Evolutionary conservation across 2,113 vertebrate species (phyloP), one percentile per base, ranked within the genome.

Genomic region (Candoia aspera): DNA sequence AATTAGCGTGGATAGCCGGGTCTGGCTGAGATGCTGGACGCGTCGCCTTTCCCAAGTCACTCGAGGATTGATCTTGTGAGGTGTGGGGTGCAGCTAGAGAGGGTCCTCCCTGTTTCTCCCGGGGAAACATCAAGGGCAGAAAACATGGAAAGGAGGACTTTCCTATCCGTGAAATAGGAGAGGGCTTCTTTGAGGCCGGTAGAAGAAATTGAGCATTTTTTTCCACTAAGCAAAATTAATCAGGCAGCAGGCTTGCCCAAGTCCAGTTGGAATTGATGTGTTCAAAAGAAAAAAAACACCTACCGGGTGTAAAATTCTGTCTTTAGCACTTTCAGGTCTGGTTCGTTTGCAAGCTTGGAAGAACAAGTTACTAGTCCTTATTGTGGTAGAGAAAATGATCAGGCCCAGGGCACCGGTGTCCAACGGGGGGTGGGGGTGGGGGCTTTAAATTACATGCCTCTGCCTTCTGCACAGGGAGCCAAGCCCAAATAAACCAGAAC

Each of bases 1-100:
- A 91, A 94, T 95, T 94, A 95, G 89, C 3, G 19, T 0, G 4
- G 68, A 83, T n/a, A 57, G 49, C 33, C 2, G 0, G 86, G 26
- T 87, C 87, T 4, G 90, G 90, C 0, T 0, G 87, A 0, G 37
- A 84, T 29, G 89, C 58, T 54, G 11, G 60, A 11, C 13, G 3
- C 46, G 26, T 17, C 2, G 23, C 26, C 55, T 10, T 0, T 1
- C 2, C 9, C 21, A n/a, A 26, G 42, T n/a, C 8, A 2, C 29
- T n/a, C 17, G 11, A 3, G 13, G 68, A 33, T 29, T 24, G 15
- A 1, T 12, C 58, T 58, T 0, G 89, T 9, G 8, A n/a, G 11
- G 29, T 0, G 11, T 42, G 62, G 33, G 85, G 0, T 3, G 1
- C 21, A 8, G 23, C 11, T 19, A 33, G 59, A 6, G 11, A 4